These are phyloP conservation scores for Drosophila obscura DNA, from an alignment of 1,140 invertebrate genomes.

Conservation along the genomic window DNA sequence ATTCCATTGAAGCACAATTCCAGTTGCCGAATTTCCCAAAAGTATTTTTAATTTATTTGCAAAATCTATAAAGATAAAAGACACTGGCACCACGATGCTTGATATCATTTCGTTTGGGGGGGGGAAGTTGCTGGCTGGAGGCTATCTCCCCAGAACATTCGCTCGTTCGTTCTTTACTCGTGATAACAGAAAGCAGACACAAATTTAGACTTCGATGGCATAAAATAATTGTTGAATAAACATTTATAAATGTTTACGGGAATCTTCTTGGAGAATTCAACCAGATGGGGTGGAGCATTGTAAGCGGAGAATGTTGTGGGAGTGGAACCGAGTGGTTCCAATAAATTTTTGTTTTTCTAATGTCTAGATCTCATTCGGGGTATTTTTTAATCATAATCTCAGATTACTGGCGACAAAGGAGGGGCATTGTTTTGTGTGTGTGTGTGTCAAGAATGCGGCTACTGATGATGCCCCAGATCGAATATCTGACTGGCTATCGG, in stretches of 20 bases:
- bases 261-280: constrained; percentile 28
- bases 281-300: not conserved
- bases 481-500: not conserved
- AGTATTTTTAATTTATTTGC: constrained; percentile 69
- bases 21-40: constrained; percentile 10
- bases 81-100: constrained; percentile 45
- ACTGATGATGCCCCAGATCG: constrained; percentile 7
- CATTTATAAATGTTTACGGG: constrained; percentile 26
- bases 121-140: too few relatives aligned
- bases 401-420: constrained; percentile 21
- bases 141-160: constrained; percentile 29
- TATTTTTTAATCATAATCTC: constrained; percentile 3
- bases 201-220: not conserved
- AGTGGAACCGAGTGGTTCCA: constrained; percentile 7
- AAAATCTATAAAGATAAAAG: constrained; percentile 21
- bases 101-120: constrained; percentile 44
- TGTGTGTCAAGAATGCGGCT: not conserved
- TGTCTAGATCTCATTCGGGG: constrained; percentile 5
- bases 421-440: constrained; percentile 21
- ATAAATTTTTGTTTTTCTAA: constrained; percentile 13
- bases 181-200: constrained; percentile 25
- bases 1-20: not conserved
- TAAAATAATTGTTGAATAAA: constrained; percentile 33
- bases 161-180: not conserved
- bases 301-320: constrained; percentile 8